These are phyloP conservation scores for Lophotriccus pileatus DNA, from an alignment of 2,797 vertebrate species.

Conservation along the genomic window DNA sequence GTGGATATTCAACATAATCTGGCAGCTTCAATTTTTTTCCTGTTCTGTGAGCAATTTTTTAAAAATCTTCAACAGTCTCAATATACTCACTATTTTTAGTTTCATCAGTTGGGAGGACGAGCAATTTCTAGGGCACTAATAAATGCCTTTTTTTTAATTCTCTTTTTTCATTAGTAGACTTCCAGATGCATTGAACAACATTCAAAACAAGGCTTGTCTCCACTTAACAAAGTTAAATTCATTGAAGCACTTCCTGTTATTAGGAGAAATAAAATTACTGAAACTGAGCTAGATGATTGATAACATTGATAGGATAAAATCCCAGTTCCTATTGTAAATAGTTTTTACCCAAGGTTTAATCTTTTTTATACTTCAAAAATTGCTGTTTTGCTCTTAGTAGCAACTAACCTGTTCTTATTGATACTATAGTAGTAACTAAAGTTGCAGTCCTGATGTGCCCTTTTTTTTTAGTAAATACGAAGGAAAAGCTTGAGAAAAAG, in stretches of 20 bases:
- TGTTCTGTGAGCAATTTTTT: not conserved
- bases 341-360: not conserved
- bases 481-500: not conserved
- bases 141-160: not conserved
- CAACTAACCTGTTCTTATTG: not conserved
- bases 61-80: not conserved
- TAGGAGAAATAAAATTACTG: constrained; percentile 16
- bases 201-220: not conserved
- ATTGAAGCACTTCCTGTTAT: not conserved
- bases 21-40: not conserved
- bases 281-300: not conserved
- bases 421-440: not conserved
- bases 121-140: constrained; percentile 26
- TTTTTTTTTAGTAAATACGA: not conserved
- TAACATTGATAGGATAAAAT: not conserved
- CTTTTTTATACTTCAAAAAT: not conserved
- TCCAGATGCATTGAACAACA: not conserved
- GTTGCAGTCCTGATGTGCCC: not conserved
- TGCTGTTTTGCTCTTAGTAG: not conserved
- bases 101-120: constrained; percentile 34
- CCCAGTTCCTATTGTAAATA: not conserved
- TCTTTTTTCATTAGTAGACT: not conserved
- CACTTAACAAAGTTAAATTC: not conserved
- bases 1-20: not conserved
- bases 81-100: not conserved